Base-by-base conservation (phyloP, 1,140 invertebrate species). In the Portunus trituberculatus region DNA sequence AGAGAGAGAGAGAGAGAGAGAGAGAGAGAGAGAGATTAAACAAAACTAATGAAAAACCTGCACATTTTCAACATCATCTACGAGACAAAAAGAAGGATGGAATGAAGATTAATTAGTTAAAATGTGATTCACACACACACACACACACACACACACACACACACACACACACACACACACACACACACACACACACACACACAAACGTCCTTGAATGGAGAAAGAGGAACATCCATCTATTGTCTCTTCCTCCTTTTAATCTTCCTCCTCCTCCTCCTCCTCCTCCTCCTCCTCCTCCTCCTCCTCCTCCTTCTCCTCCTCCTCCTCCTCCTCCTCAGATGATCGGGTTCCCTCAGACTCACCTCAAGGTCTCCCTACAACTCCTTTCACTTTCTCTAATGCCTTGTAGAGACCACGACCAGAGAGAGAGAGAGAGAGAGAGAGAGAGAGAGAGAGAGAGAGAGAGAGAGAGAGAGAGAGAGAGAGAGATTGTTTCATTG, bases 111-210 rank as follows among this genome's bases (percentile, higher is more conserved):
- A 39, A 2, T 39, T 39, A 39, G 1, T 39, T n/a, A 76, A 76
- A 7, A 76, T 4, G 20, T 25, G 20, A 76, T 7, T n/a, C 20
- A 76, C 67, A 76, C 67, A 76, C 67, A 76, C 59, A 76, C 67
- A 76, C 67, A 76, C 67, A 76, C 67, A 76, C 67, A 76, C 67
- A 76, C 67, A 59, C 67, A 76, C 67, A 76, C 67, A 76, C 67
- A 76, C 67, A 76, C 67, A 76, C 67, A 76, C 67, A 76, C 67
- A 76, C 67, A 76, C 67, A 76, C 67, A 76, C 67, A 76, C 67
- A 76, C 67, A 76, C 67, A 76, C 67, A 76, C 67, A 76, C 67
- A 76, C 67, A 76, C 67, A 76, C 67, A 76, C 67, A 76, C 67
- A 76, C 67, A 76, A 8, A 76, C 67, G 67, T 76, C 67, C 67